phyloP scores from a whole-genome alignment of 1,140 invertebrate species.

The Sarcophaga peregrina region DNA sequence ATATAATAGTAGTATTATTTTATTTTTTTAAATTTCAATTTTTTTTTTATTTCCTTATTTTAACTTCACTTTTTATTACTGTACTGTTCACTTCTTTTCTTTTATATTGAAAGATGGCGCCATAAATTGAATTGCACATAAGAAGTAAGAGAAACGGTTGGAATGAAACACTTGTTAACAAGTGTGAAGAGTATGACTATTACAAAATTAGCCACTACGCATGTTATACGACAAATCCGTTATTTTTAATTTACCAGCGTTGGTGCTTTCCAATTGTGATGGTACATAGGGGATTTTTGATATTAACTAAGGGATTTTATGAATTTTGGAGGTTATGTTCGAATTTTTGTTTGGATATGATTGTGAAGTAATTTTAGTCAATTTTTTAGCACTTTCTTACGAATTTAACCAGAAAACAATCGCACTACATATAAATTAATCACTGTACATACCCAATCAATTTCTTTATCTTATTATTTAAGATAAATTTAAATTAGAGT shows the following conservation, averaged over 20 bases:
- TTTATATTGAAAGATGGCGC: neutral
- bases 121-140: neutral
- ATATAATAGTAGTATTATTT: neutral
- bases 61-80: no score
- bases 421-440: constrained; percentile 2
- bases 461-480: no score
- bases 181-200: no score
- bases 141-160: neutral
- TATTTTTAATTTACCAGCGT: neutral
- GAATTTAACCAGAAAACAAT: neutral
- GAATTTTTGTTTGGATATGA: neutral
- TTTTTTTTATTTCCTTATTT: no score
- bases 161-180: no score
- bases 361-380: no score
- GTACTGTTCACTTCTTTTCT: neutral
- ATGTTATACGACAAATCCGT: neutral
- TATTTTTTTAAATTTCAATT: neutral
- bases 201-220: no score
- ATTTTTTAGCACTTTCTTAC: neutral
- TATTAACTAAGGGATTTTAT: neutral
- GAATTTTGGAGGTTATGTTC: neutral
- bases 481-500: no score
- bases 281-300: neutral
- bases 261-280: neutral
- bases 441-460: no score